A percentile compares a stretch with the other conserved stretches of the same genome.
Evolutionary conservation across 2,113 vertebrate species (phyloP).

Genomic region (Urocitellus parryii): DNA sequence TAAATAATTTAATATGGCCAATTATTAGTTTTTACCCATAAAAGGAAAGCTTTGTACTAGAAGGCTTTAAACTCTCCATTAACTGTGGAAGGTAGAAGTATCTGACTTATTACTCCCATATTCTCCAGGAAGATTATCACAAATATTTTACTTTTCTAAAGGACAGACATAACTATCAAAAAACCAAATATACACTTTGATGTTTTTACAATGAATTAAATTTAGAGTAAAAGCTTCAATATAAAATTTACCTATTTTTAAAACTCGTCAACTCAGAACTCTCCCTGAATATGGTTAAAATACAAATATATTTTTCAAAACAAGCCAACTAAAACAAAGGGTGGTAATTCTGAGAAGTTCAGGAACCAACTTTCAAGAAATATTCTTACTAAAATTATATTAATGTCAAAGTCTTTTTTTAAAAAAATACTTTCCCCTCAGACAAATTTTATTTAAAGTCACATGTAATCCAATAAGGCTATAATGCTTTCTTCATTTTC

Average conservation of each 20-base stretch:
- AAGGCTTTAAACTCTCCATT: not conserved
- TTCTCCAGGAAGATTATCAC: not conserved
- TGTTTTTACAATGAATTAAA: not conserved
- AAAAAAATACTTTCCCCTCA: not conserved
- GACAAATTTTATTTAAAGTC: slow-evolving; percentile 38
- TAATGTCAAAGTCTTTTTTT: not conserved
- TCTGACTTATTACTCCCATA: not conserved
- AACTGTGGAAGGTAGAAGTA: not conserved
- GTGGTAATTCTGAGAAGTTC: not conserved
- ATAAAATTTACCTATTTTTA: not conserved
- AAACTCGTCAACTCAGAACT: not conserved
- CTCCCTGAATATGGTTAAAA: not conserved
- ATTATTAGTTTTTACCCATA: not conserved
- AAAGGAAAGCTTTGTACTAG: not conserved
- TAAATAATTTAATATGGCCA: not conserved
- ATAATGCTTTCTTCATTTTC: slow-evolving; percentile 16
- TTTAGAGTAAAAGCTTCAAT: not conserved
- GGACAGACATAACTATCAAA: not conserved
- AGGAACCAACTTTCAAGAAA: not conserved
- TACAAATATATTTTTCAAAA: slow-evolving; percentile 21
- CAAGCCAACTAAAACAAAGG: not conserved
- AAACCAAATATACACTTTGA: not conserved
- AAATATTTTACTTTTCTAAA: not conserved
- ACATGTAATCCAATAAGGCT: not conserved
- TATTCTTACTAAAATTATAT: not conserved